phyloP scores from a whole-genome alignment of 2,113 vertebrate species.

The Callionymus lyra region DNA sequence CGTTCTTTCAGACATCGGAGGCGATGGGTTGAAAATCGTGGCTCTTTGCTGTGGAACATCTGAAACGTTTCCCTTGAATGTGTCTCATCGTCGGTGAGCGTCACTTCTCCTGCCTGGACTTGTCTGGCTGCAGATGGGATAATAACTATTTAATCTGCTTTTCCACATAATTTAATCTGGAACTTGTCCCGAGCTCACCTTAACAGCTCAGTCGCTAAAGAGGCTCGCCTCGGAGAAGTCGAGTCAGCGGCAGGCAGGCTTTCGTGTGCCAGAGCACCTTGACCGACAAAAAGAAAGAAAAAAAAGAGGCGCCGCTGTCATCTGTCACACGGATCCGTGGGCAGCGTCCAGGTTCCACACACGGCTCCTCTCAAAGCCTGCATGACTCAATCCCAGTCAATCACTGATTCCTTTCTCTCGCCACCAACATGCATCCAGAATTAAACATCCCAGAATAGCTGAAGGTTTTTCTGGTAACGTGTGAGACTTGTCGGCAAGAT shows the following conservation, averaged over 20 bases:
- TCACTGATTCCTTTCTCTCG: background rate
- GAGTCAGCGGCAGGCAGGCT: conserved; percentile 26
- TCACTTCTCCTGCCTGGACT: conserved; percentile 4
- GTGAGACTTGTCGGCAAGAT: background rate
- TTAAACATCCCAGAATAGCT: conserved; percentile 5
- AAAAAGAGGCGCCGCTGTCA: conserved; percentile 14
- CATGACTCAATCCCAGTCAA: conserved; percentile 14
- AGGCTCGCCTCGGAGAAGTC: conserved; percentile 26
- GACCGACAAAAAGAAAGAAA: no score
- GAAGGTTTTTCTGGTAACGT: background rate
- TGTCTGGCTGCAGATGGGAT: conserved; percentile 25
- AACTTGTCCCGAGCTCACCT: conserved; percentile 46
- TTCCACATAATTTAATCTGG: conserved; percentile 50
- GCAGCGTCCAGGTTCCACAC: conserved; percentile 21
- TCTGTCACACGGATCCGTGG: conserved; percentile 21
- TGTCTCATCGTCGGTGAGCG: no score
- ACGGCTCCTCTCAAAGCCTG: conserved; percentile 17
- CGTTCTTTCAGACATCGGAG: no score
- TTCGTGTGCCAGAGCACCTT: conserved; percentile 30
- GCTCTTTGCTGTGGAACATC: no score
- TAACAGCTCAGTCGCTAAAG: conserved; percentile 27
- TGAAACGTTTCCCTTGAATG: no score
- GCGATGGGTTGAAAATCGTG: no score
- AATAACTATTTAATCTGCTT: conserved; percentile 50
- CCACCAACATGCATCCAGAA: background rate